Base-by-base conservation (phyloP, 2,888 invertebrate genomes). In the Miltochrista miniata region DNA sequence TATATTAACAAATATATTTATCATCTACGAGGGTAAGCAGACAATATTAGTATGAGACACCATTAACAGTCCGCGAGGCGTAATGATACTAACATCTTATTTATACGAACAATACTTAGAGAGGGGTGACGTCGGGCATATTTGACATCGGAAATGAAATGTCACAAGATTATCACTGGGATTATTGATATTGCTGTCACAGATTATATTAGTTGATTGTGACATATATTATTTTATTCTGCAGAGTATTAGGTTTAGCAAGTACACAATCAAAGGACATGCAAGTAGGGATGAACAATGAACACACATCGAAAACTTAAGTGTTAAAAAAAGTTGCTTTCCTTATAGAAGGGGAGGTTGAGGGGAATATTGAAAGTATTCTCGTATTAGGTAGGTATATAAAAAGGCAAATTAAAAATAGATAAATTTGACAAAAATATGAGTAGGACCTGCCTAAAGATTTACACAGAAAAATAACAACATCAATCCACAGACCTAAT, bases 71-170 rank as follows among this genome's bases (percentile, higher is more conserved):
- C 43, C 50, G 49, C 52, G 48, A 45, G 66, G 59, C 64, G 70
- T 67, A 70, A 70, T 71, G 74, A 74, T 73, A 74, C 74, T 31
- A 7, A 31, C 18, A 72, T 74, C 79, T 81, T 84, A 83, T 81
- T 81, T 80, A 72, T 69, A 75, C 78, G 81, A 74, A 66, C 78
- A 78, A 82, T 79, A 79, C 72, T 68, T n/a, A n/a, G n/a, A 61
- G 51, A 56, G 70, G 78, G 81, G 56, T 39, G 50, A 60, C 61
- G 64, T 24, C 18, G 18, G 3, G 68, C 61, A 66, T 61, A 64
- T 88, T 88, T 89, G 89, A 83, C 76, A 65, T 79, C 75, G 90
- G 87, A 90, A 90, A 90, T 90, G 90, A 90, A 88, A 86, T 83
- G 89, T 90, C 90, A 85, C 79, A 79, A 79, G 68, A 88, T 85